These are phyloP conservation scores for Coelopa frigida DNA, from an alignment of 1,140 invertebrate species.

Conservation along the genomic window DNA sequence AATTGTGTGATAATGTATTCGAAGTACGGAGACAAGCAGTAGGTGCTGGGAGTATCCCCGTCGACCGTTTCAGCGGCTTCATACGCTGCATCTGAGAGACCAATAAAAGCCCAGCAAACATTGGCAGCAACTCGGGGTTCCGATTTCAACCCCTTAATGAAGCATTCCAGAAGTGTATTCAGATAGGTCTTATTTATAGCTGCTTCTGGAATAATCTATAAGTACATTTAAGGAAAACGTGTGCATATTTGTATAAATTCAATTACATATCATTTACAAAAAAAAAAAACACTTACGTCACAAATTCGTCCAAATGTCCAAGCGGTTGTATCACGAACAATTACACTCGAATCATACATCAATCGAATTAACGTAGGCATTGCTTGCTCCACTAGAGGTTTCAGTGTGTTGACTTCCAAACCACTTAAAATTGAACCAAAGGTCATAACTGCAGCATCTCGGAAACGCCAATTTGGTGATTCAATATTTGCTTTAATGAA, in stretches of 20 bases:
- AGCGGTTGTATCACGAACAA: conserved; percentile 92
- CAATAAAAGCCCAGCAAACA: conserved; percentile 99
- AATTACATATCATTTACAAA: not conserved
- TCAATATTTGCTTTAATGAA: conserved; percentile 95
- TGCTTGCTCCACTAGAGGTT: conserved; percentile 91
- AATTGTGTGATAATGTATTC: conserved; percentile 87
- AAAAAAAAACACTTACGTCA: conserved; percentile 51
- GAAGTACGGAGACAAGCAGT: conserved; percentile 88
- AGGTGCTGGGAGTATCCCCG: conserved; percentile 86
- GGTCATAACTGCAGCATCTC: conserved; percentile 98
- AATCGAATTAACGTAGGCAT: conserved; percentile 91
- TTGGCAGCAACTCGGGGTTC: conserved; percentile 96
- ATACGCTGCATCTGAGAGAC: conserved; percentile 94
- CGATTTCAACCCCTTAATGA: conserved; percentile 81
- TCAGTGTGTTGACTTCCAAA: conserved; percentile 76
- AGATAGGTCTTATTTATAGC: conserved; percentile 86
- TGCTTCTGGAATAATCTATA: conserved; percentile 80
- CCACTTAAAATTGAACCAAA: conserved; percentile 97
- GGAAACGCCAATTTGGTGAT: conserved; percentile 85
- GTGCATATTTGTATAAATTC: no score
- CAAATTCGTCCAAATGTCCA: conserved; percentile 98
- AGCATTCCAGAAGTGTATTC: conserved; percentile 76
- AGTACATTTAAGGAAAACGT: not conserved
- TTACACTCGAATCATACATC: conserved; percentile 88
- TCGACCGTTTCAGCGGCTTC: conserved; percentile 68